phyloP scores from a whole-genome alignment of 2,797 vertebrate species.

The Melopsittacus undulatus region DNA sequence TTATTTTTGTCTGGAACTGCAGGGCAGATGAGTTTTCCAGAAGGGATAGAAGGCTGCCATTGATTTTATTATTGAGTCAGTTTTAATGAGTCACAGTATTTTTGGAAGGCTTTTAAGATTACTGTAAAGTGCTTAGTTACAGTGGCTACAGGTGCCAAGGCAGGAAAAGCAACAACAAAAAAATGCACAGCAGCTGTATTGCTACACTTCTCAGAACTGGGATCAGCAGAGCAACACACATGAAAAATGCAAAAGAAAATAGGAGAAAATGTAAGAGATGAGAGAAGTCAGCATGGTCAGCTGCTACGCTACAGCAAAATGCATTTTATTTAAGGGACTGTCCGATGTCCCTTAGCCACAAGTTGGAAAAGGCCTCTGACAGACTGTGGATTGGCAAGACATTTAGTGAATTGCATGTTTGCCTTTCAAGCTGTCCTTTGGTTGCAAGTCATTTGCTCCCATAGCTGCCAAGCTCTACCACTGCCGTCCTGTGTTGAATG shows the following conservation, averaged over 20 bases:
- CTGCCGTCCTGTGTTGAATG: constrained; percentile 41
- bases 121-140: constrained; percentile 72
- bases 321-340: constrained; percentile 36
- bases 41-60: constrained; percentile 58
- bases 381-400: constrained; percentile 5
- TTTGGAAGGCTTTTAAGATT: constrained; percentile 73
- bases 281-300: constrained; percentile 61
- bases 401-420: background rate
- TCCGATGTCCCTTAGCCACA: constrained; percentile 10
- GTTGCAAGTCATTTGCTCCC: constrained; percentile 47
- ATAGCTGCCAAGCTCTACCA: constrained; percentile 47
- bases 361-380: constrained; percentile 11
- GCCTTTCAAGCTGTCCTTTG: constrained; percentile 57
- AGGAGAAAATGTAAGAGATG: constrained; percentile 60
- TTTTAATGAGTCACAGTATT: constrained; percentile 73
- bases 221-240: constrained; percentile 60
- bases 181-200: constrained; percentile 65
- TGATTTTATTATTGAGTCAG: constrained; percentile 69
- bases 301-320: constrained; percentile 6
- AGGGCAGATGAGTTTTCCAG: constrained; percentile 64
- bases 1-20: constrained; percentile 64
- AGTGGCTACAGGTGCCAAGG: constrained; percentile 71
- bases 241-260: constrained; percentile 48
- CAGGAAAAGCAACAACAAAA: constrained; percentile 65
- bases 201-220: constrained; percentile 60